Evolutionary conservation across 2,113 vertebrate genomes (phyloP), one percentile per base, ranked within the genome.

Genomic region (Triplophysa tibetana): DNA sequence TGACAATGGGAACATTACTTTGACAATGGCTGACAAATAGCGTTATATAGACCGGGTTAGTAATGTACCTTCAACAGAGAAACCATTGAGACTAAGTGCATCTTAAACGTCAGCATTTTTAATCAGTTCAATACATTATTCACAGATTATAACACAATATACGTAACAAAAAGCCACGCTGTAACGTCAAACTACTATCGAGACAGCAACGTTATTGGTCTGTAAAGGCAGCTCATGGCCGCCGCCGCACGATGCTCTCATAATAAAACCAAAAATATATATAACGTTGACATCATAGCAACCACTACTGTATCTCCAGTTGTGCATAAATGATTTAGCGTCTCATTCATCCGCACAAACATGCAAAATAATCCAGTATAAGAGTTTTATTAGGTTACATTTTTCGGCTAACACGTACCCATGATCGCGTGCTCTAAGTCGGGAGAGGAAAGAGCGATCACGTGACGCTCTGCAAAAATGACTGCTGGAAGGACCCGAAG

Each of bases 391-490:
- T 0, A 0, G 11, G 0, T 3, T 54, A 87, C 84, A 3, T 1
- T 2, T 10, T 2, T 12, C 0, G 65, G 80, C 50, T 56, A 56
- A 10, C 19, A 58, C 92, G 3, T 90, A 95, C 94, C 93, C 94
- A 95, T 94, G 88, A 87, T 90, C 82, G 72, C 88, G 66, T 86
- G 81, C 77, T 90, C 72, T 81, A 88, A 90, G 91, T 83, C 89
- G 86, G 87, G 89, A 91, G 82, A 88, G 87, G 89, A 94, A 94
- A 93, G 93, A 89, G 85, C 89, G 86, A 84, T 69, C 81, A 92
- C 93, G 91, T 79, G 1, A 86, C 90, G 84, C 92, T 89, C 90
- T 87, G 92, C 90, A 90, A 82, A 87, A 79, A 89, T 76, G 86
- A 81, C 69, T 84, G 75, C 13, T 80, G 13, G 12, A 48, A 89